A percentile compares a stretch with the other conserved stretches of the same genome.
These are phyloP conservation scores for Phymatocera aterrima DNA, from an alignment of 2,888 invertebrate species.

Conservation along the genomic window DNA sequence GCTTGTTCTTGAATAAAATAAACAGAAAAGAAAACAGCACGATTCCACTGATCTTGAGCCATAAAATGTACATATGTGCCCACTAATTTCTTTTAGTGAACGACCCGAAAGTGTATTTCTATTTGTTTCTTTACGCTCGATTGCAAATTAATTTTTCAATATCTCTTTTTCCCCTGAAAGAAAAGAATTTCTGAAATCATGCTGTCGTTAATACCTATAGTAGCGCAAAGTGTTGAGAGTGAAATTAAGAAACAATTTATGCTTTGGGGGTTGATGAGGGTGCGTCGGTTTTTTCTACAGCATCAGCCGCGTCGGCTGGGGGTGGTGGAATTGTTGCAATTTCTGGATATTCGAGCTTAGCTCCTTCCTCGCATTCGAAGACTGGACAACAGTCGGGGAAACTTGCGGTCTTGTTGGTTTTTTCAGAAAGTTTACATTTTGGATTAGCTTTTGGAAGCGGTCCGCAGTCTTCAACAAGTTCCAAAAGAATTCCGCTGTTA, in stretches of 20 bases:
- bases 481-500: slow-evolving; percentile 84
- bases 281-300: slow-evolving; percentile 70
- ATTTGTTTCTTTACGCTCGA: background rate
- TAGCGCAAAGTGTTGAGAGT: background rate
- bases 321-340: slow-evolving; percentile 78
- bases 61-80: background rate
- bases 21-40: background rate
- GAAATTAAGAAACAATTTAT: slow-evolving; percentile 45
- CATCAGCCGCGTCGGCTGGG: slow-evolving; percentile 68
- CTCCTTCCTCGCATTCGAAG: slow-evolving; percentile 91
- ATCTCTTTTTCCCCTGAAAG: background rate
- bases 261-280: slow-evolving; percentile 64
- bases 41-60: background rate
- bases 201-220: background rate
- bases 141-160: background rate
- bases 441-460: slow-evolving; percentile 91
- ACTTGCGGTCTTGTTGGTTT: slow-evolving; percentile 92
- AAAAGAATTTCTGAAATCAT: background rate
- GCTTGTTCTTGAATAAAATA: background rate
- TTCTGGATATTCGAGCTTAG: slow-evolving; percentile 90
- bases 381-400: slow-evolving; percentile 92
- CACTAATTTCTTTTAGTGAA: background rate
- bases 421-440: slow-evolving; percentile 91
- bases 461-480: slow-evolving; percentile 93
- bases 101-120: background rate